Conservation (phyloP, 2,113 vertebrate species). For the Pogonocichla stellata region DNA sequence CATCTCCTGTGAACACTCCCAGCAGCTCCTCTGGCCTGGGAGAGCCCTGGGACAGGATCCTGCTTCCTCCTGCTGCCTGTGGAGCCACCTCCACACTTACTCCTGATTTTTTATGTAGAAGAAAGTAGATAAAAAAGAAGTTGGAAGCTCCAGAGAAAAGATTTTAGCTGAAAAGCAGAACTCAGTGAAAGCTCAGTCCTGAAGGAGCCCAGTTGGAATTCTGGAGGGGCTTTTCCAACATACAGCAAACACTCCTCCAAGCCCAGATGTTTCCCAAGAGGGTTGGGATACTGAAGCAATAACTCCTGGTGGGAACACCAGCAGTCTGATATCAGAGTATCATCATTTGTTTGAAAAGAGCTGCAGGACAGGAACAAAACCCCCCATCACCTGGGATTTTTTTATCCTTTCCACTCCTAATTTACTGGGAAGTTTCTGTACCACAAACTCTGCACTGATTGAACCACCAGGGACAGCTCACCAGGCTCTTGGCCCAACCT, state of each 20-base stretch:
- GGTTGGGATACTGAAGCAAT: background rate
- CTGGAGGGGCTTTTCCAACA: background rate
- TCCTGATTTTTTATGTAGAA: background rate
- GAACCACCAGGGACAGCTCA: background rate
- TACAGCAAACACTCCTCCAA: background rate
- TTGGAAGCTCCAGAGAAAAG: background rate
- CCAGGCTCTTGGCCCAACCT: background rate
- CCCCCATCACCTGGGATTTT: background rate
- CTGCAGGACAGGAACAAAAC: background rate
- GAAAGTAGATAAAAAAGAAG: background rate
- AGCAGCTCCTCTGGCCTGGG: background rate
- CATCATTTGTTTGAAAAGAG: background rate
- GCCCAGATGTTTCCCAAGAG: background rate
- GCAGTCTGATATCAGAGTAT: background rate
- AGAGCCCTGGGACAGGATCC: background rate
- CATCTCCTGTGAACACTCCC: background rate
- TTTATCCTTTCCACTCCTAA: background rate
- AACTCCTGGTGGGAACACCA: background rate
- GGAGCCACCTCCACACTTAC: background rate
- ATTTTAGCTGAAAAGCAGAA: background rate
- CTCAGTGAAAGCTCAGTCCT: background rate
- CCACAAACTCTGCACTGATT: background rate
- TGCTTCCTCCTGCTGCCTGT: background rate
- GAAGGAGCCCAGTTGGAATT: background rate
- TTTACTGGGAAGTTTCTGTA: background rate